Evolutionary conservation across 2,888 invertebrate genomes (phyloP).

Genomic region (Drosophila lutescens): DNA sequence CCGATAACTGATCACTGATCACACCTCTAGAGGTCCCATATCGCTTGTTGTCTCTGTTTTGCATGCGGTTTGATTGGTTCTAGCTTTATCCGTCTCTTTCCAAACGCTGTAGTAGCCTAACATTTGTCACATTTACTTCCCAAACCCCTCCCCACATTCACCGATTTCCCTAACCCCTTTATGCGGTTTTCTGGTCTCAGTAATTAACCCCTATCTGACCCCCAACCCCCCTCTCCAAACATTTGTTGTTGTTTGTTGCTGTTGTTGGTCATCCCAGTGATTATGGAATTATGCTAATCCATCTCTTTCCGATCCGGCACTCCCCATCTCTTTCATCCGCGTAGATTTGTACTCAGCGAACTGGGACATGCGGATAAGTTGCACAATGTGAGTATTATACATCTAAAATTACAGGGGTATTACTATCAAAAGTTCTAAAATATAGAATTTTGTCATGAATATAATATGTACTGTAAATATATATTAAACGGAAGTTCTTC

Average conservation of each 20-base stretch:
- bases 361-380: slow-evolving; percentile 88
- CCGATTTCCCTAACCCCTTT: background rate
- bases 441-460: no score
- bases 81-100: slow-evolving; percentile 21
- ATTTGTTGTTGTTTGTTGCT: slow-evolving; percentile 44
- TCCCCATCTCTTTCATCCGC: slow-evolving; percentile 15
- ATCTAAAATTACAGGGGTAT: no score
- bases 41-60: slow-evolving; percentile 8
- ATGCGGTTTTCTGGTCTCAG: slow-evolving; percentile 9
- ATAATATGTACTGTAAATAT: no score
- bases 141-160: background rate
- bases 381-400: slow-evolving; percentile 87
- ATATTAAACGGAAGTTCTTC: no score
- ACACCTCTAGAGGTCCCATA: slow-evolving; percentile 1
- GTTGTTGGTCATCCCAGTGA: slow-evolving; percentile 18
- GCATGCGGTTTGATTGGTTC: slow-evolving; percentile 12
- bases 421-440: no score
- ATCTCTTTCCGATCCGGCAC: slow-evolving; percentile 21
- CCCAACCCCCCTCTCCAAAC: background rate
- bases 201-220: slow-evolving; percentile 13
- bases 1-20: slow-evolving; percentile 4
- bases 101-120: slow-evolving; percentile 15
- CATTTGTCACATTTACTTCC: slow-evolving; percentile 2
- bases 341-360: slow-evolving; percentile 90
- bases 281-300: slow-evolving; percentile 23